phyloP scores from a whole-genome alignment of 2,888 invertebrate genomes.

The Pardosa pseudoannulata region DNA sequence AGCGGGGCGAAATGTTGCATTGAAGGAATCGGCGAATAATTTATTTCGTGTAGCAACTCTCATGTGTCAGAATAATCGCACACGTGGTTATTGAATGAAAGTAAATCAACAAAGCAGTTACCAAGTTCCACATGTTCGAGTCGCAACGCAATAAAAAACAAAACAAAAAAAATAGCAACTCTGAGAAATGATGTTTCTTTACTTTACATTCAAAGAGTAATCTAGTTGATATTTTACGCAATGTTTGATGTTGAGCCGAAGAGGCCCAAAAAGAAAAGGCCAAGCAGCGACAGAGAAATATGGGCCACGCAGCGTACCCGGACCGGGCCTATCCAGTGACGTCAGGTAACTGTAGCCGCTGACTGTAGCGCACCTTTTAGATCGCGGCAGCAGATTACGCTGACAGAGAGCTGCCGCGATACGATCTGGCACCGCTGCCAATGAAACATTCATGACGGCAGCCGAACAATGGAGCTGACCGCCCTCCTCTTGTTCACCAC shows the following conservation, averaged over 20 bases:
- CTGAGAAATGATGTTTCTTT: background rate
- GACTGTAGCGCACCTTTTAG: slow-evolving; percentile 70
- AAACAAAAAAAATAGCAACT: background rate
- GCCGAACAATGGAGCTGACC: slow-evolving; percentile 60
- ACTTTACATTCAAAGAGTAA: slow-evolving; percentile 1
- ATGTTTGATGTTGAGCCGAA: background rate
- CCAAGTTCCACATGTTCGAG: no score
- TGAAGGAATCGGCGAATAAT: no score
- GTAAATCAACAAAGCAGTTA: no score
- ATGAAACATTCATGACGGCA: slow-evolving; percentile 70
- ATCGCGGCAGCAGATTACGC: slow-evolving; percentile 54
- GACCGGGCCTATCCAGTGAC: slow-evolving; percentile 46
- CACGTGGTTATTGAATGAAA: no score
- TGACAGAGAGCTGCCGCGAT: slow-evolving; percentile 58
- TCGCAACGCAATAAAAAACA: no score
- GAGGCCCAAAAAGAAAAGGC: background rate
- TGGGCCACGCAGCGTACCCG: slow-evolving; percentile 8
- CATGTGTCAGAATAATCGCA: no score
- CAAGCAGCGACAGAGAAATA: slow-evolving; percentile 10
- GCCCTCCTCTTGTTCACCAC: slow-evolving; percentile 53
- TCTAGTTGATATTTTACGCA: slow-evolving; percentile 1
- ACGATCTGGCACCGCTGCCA: slow-evolving; percentile 54
- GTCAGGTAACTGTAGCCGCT: slow-evolving; percentile 51
- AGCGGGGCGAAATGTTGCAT: no score
- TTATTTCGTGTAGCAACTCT: no score